Evolutionary conservation across 2,888 invertebrate genomes (phyloP).

Genomic region (Halictus ligatus): DNA sequence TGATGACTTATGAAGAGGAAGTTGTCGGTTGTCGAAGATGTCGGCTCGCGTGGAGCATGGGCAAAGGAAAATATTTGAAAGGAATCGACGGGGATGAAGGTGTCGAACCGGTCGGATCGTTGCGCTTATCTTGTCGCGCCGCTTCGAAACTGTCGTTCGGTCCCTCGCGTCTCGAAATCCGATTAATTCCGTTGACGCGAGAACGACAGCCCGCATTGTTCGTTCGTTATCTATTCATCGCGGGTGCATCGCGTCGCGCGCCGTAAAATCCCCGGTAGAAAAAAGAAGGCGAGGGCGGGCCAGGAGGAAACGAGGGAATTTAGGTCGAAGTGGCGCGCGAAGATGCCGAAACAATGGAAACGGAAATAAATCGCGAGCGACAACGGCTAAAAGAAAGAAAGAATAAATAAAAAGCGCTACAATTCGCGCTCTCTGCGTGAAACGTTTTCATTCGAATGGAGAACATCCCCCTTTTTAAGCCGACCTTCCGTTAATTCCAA

Average conservation of each 20-base stretch:
- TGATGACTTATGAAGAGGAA: not conserved
- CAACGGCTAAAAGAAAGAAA: no score
- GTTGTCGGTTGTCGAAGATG: not conserved
- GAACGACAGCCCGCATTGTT: constrained; percentile 26
- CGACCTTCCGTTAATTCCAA: not conserved
- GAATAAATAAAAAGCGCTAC: no score
- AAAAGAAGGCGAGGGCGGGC: not conserved
- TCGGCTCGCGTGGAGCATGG: not conserved
- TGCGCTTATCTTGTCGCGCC: constrained; percentile 24
- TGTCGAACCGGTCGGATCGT: constrained; percentile 16
- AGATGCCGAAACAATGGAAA: constrained; percentile 36
- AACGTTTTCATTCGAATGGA: not conserved
- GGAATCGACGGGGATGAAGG: not conserved
- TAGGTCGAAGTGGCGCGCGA: constrained; percentile 24
- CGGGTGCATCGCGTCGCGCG: constrained; percentile 23
- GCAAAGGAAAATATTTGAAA: not conserved
- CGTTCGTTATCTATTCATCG: constrained; percentile 53
- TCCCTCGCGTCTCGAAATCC: constrained; percentile 32
- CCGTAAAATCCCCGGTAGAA: constrained; percentile 24
- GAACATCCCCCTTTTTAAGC: not conserved
- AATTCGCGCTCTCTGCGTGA: not conserved
- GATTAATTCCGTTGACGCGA: constrained; percentile 50
- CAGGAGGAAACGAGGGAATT: constrained; percentile 8
- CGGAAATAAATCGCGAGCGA: constrained; percentile 16
- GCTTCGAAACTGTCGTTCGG: constrained; percentile 4